phyloP scores from a whole-genome alignment of 2,888 invertebrate genomes.

The Eilema sororculum region DNA sequence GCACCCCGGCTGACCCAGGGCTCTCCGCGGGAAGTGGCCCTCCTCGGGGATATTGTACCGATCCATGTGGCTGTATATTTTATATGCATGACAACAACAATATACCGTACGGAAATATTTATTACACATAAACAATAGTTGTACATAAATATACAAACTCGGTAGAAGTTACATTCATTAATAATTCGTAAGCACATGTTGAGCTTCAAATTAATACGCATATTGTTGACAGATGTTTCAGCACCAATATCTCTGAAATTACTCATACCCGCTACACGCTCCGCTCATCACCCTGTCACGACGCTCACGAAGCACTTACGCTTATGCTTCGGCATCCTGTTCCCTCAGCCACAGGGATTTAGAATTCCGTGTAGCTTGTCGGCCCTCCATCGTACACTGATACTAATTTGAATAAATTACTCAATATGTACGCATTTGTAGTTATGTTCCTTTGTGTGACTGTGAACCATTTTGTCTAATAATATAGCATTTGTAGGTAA shows the following conservation, averaged over 20 bases:
- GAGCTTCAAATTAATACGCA: not conserved
- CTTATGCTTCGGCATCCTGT: conserved; percentile 28
- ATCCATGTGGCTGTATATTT: not conserved
- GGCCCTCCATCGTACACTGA: conserved; percentile 3
- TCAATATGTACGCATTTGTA: not conserved
- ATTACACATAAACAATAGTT: not conserved
- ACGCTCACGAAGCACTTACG: conserved; percentile 7
- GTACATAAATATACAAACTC: not conserved
- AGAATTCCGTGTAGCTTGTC: conserved; percentile 15
- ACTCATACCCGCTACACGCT: not conserved
- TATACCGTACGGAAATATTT: not conserved
- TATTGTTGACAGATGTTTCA: conserved; percentile 4
- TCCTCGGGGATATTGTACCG: too few relatives aligned
- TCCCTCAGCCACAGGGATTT: conserved; percentile 33
- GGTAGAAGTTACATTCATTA: not conserved
- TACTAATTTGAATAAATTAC: conserved; percentile 21
- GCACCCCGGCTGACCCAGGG: too few relatives aligned
- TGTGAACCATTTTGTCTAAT: conserved; percentile 2
- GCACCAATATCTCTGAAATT: not conserved
- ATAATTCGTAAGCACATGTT: not conserved
- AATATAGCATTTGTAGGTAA: not conserved
- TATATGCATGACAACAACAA: not conserved
- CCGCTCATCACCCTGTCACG: not conserved
- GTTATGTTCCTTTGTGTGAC: not conserved
- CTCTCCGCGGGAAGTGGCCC: too few relatives aligned